A percentile compares a stretch with the other conserved stretches of the same genome.
Conservation (phyloP, 2,113 vertebrate species). For the Ceyx melanurus region DNA sequence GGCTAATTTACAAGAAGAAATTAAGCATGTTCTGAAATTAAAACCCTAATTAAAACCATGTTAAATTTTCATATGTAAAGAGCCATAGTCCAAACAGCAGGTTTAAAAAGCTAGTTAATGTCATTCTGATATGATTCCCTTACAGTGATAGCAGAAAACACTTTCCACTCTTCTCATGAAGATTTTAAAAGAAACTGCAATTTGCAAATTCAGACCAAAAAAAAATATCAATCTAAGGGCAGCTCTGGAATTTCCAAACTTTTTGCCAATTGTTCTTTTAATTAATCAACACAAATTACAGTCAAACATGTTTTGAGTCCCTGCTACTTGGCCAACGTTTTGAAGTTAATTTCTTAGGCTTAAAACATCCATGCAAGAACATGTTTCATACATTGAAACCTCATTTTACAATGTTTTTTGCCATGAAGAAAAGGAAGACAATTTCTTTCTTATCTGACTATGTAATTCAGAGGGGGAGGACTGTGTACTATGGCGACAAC, state of each 20-base stretch:
- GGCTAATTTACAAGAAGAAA: background rate
- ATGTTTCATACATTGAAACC: background rate
- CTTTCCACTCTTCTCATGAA: background rate
- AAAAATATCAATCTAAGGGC: background rate
- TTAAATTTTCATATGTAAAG: background rate
- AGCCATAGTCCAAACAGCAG: background rate
- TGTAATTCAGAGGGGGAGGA: background rate
- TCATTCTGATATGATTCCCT: background rate
- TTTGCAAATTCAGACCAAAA: background rate
- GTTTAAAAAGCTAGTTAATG: background rate
- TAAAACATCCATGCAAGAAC: background rate
- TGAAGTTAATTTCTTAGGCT: background rate
- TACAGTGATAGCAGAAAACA: background rate
- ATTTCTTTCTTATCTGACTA: background rate
- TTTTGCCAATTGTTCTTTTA: background rate
- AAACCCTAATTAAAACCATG: background rate
- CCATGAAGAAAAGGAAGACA: background rate
- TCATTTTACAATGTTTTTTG: background rate
- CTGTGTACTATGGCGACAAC: background rate
- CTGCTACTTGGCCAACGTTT: background rate
- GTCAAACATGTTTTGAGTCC: background rate
- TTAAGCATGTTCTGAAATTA: background rate
- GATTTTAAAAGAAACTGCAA: background rate
- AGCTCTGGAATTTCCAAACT: background rate
- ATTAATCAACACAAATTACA: background rate